A percentile compares a stretch with the other conserved stretches of the same genome.
Conservation (phyloP, 2,888 invertebrate species). For the Schrankia costaestrigalis region DNA sequence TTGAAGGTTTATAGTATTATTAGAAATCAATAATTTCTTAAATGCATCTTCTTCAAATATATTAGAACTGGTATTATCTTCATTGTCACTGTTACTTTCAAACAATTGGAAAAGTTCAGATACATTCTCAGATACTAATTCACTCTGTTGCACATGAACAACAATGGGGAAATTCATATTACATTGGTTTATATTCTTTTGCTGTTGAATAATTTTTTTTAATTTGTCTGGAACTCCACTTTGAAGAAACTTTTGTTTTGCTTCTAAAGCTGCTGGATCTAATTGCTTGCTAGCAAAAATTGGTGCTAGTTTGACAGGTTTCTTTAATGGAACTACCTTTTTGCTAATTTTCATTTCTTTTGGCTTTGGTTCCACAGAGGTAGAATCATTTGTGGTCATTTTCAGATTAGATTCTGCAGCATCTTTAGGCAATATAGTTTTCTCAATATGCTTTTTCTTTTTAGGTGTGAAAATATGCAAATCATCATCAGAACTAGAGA, state of each 20-base stretch:
- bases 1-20: constrained; percentile 3
- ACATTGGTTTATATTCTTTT: constrained; percentile 57
- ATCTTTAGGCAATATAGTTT: constrained; percentile 4
- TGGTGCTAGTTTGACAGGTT: constrained; percentile 83
- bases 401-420: constrained; percentile 3
- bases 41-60: constrained; percentile 25
- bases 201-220: constrained; percentile 76
- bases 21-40: constrained; percentile 34
- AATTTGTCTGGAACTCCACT: constrained; percentile 86
- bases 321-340: constrained; percentile 17
- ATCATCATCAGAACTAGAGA: constrained; percentile 68
- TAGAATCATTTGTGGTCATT: constrained; percentile 1
- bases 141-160: constrained; percentile 83
- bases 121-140: neutral
- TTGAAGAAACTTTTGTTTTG: constrained; percentile 85
- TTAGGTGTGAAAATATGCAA: constrained; percentile 68
- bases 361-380: constrained; percentile 6
- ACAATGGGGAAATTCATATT: constrained; percentile 81
- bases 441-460: constrained; percentile 46
- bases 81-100: constrained; percentile 3
- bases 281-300: constrained; percentile 83
- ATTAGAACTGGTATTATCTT: constrained; percentile 11
- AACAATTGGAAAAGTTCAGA: neutral
- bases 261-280: constrained; percentile 81
- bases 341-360: constrained; percentile 17